Base-by-base conservation (phyloP, 2,113 vertebrate species). In the Anarhynchus alexandrinus region DNA sequence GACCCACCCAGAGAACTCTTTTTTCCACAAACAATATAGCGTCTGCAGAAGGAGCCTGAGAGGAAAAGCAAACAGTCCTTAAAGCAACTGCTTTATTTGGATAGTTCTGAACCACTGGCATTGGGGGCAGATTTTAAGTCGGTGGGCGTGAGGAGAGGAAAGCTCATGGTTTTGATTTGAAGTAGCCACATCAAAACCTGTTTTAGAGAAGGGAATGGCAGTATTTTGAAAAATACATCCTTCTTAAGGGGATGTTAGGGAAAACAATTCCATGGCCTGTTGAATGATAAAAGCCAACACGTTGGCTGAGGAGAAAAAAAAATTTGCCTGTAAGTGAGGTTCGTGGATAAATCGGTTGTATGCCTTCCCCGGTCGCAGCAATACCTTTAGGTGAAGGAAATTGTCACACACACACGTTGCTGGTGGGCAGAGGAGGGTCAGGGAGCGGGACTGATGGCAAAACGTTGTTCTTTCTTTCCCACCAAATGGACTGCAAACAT, bases 111-210 rank as follows among this genome's bases (percentile, higher is more conserved):
- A 97, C 95, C 96, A 85, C 96, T 97, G 96, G 87, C 81, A 38
- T 2, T 43, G 62, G 94, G 94, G 94, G 92, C 90, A 94, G 87
- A 55, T 97, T 96, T 97, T 67, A 88, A 96, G 93, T 85, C 4
- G 30, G 93, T 96, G 95, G 93, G 94, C 2, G 51, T 89, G 94
- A 92, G 74, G 94, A 95, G 89, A 93, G 90, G 93, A 94, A 97
- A 94, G 86, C 86, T 97, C 90, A 85, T 97, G 96, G 90, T 96
- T 97, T 97, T 96, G 92, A 97, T 97, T 97, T 97, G 94, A 97
- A 97, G 93, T 96, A 97, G 97, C 95, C 97, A 97, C 97, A 97
- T 97, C 94, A 97, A 96, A 97, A 96, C 93, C 90, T 78, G 79
- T 55, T 96, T 92, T 30, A 91, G 94, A 94, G 94, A 92, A 92